Conservation (phyloP, 2,113 vertebrate species). For the Pongo abelii region DNA sequence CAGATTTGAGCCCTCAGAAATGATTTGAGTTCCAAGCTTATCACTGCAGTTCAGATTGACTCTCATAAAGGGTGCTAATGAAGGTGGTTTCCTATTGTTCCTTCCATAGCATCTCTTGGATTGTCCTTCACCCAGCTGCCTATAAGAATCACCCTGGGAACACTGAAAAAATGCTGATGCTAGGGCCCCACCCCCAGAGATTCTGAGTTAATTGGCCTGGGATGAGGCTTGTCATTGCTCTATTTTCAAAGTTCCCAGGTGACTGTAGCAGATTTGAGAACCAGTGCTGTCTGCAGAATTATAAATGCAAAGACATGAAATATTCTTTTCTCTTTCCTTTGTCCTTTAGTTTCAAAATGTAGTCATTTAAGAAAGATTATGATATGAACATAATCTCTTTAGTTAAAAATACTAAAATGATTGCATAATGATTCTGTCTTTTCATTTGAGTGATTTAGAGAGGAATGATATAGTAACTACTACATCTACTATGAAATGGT, state of each 20-base stretch:
- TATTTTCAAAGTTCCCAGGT: neutral
- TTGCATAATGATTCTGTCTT: neutral
- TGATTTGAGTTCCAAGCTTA: neutral
- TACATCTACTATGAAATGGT: slow-evolving; percentile 17
- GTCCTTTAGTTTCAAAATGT: neutral
- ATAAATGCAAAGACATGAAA: neutral
- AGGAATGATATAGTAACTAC: slow-evolving; percentile 16
- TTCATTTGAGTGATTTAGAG: neutral
- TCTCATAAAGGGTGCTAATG: neutral
- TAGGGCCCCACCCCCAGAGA: neutral
- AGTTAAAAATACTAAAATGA: slow-evolving; percentile 23
- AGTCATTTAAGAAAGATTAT: slow-evolving; percentile 34
- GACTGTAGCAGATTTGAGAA: neutral
- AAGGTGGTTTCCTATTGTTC: neutral
- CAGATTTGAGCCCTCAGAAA: neutral
- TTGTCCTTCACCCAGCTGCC: neutral
- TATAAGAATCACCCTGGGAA: neutral
- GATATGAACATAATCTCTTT: neutral
- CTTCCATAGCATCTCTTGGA: neutral
- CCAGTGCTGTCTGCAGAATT: neutral
- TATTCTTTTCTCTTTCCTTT: neutral
- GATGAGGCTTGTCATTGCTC: neutral
- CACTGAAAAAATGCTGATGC: neutral
- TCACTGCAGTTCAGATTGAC: neutral
- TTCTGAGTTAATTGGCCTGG: neutral